Conservation (phyloP, 64 coral and sea anemone species). For the Actinia tenebrosa region DNA sequence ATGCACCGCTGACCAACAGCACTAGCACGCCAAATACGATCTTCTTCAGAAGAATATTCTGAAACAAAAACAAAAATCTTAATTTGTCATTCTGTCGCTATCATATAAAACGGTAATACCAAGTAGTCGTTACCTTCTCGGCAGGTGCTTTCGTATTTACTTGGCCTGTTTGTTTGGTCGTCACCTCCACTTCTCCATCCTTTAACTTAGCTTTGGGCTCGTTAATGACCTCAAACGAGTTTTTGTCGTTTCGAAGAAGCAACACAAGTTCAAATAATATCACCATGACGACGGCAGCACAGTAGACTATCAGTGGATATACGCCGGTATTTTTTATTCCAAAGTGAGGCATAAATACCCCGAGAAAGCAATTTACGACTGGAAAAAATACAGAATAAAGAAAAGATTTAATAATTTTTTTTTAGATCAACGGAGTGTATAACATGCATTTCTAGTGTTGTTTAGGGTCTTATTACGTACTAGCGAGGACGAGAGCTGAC, state of each 20-base stretch:
- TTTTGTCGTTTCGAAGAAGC: not conserved
- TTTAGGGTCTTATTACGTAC: slow-evolving; percentile 1
- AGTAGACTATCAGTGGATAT: slow-evolving; percentile 25
- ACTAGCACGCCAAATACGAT: slow-evolving; percentile 13
- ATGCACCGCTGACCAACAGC: not conserved
- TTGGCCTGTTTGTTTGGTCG: not conserved
- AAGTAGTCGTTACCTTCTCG: not conserved
- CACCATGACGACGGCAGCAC: slow-evolving; percentile 5
- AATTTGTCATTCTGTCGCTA: not conserved
- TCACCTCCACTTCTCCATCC: slow-evolving; percentile 2
- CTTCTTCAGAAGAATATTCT: slow-evolving; percentile 2
- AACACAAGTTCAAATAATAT: not conserved
- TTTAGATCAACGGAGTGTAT: too few species aligned
- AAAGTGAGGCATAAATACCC: slow-evolving; percentile 14
- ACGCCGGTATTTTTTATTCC: not conserved
- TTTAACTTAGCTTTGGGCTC: slow-evolving; percentile 9
- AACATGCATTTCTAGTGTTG: not conserved
- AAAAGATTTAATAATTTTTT: not conserved
- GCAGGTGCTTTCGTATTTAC: not conserved
- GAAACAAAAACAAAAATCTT: not conserved
- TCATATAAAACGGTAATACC: not conserved
- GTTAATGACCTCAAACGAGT: not conserved
- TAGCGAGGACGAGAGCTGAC: slow-evolving; percentile 43
- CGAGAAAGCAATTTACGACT: slow-evolving; percentile 32
- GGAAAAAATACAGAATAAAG: not conserved